Conservation (phyloP, 2,113 vertebrate species). For the Casuarius casuarius region DNA sequence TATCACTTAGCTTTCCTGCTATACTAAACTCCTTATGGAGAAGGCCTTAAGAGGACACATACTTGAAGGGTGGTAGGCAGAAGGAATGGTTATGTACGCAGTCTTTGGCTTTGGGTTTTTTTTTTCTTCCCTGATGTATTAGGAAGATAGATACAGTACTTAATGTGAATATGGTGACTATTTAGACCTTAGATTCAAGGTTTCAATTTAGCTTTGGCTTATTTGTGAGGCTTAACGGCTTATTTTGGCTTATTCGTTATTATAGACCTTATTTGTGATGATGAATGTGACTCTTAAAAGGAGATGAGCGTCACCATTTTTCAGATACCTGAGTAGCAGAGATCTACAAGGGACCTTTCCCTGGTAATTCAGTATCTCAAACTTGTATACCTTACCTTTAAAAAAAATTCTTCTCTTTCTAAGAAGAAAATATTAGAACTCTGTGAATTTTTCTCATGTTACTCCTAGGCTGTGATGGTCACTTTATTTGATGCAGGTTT, state of each 20-base stretch:
- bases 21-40: too few species aligned
- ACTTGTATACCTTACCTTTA: neutral
- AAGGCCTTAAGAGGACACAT: fast-evolving
- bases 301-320: neutral
- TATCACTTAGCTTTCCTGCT: neutral
- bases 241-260: too few species aligned
- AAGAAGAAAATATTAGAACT: too few species aligned
- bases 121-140: neutral
- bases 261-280: neutral
- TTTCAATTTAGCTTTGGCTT: neutral
- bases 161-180: neutral
- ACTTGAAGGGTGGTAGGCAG: neutral
- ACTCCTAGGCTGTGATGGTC: too few species aligned
- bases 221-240: too few species aligned
- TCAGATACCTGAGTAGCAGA: neutral
- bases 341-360: neutral
- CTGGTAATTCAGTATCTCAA: neutral
- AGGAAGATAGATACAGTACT: neutral
- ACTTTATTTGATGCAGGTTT: too few species aligned
- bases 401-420: too few species aligned
- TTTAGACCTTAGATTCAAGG: neutral
- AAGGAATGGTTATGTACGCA: neutral
- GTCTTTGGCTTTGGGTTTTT: neutral
- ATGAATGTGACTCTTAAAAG: neutral
- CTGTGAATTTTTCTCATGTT: too few species aligned